These are phyloP conservation scores for Melinaea marsaeus DNA, from an alignment of 2,888 invertebrate genomes.

Conservation along the genomic window DNA sequence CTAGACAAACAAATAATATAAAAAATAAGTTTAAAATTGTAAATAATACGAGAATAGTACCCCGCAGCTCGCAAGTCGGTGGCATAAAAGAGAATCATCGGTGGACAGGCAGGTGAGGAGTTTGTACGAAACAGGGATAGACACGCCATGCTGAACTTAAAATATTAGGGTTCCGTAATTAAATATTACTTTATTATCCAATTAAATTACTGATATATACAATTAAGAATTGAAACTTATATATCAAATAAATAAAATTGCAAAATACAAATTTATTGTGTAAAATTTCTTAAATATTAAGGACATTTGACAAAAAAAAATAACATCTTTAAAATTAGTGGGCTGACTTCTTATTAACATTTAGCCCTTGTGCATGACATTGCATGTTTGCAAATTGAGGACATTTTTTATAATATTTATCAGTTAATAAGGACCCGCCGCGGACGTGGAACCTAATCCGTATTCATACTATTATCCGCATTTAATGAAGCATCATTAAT, in stretches of 20 bases:
- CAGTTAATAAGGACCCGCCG: not conserved
- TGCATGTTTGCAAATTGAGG: constrained; percentile 7
- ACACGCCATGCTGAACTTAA: constrained; percentile 29
- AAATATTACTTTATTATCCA: constrained; percentile 4
- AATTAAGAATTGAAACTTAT: not conserved
- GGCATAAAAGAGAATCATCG: constrained; percentile 32
- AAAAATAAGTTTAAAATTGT: constrained; percentile 2
- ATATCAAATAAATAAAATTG: not conserved
- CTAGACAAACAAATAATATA: not conserved
- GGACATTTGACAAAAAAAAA: not conserved
- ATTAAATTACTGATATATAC: not conserved
- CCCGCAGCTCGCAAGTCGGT: constrained; percentile 29
- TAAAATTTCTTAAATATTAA: not conserved
- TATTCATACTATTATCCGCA: not conserved
- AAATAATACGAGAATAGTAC: constrained; percentile 28
- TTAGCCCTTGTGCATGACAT: constrained; percentile 6
- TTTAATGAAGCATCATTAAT: not conserved
- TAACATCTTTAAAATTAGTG: not conserved
- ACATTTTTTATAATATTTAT: constrained; percentile 3
- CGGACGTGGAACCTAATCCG: not conserved
- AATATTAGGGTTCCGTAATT: constrained; percentile 15
- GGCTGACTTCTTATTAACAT: not conserved
- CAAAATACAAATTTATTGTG: not conserved
- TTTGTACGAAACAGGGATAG: constrained; percentile 32
- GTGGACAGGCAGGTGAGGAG: constrained; percentile 40